Percentiles rank a stretch among this genome's conserved stretches.
Evolutionary conservation across 35 echinoderm and acorn worm genomes (phyloP).

Genomic region (Eucidaris tribuloides): DNA sequence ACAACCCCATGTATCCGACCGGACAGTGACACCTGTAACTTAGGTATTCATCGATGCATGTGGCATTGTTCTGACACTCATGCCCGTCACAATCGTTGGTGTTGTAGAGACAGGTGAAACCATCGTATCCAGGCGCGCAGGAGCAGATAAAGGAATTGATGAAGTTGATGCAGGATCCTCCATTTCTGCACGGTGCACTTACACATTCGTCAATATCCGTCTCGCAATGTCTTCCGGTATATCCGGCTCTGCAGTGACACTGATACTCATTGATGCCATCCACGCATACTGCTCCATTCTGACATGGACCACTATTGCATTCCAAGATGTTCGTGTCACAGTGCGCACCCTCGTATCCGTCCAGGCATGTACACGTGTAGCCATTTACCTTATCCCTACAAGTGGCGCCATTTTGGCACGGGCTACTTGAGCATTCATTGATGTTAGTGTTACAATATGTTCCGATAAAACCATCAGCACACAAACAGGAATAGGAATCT

Average conservation of each 20-base stretch:
- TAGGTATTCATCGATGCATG: conserved; percentile 8
- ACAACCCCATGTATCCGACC: not conserved
- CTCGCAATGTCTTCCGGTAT: conserved; percentile 58
- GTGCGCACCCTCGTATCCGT: conserved; percentile 42
- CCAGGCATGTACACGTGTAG: conserved; percentile 47
- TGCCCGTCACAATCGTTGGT: not conserved
- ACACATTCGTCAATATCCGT: conserved; percentile 8
- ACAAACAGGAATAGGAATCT: conserved; percentile 39
- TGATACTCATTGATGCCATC: conserved; percentile 47
- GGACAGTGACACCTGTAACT: conserved; percentile 2
- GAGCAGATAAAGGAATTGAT: conserved; percentile 5
- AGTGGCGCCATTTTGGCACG: conserved; percentile 46
- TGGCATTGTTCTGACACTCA: not conserved
- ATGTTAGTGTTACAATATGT: conserved; percentile 24
- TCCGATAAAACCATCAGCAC: conserved; percentile 42
- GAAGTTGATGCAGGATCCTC: conserved; percentile 32
- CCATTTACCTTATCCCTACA: conserved; percentile 45
- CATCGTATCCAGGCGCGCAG: not conserved
- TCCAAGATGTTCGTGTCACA: conserved; percentile 35
- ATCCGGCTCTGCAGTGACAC: conserved; percentile 49
- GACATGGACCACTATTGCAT: conserved; percentile 69
- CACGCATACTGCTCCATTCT: conserved; percentile 53
- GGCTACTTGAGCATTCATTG: conserved; percentile 16
- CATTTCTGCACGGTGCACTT: conserved; percentile 54
- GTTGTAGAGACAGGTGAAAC: not conserved